These are phyloP conservation scores for Philaethria dido DNA, from an alignment of 2,888 invertebrate genomes.

Conservation along the genomic window DNA sequence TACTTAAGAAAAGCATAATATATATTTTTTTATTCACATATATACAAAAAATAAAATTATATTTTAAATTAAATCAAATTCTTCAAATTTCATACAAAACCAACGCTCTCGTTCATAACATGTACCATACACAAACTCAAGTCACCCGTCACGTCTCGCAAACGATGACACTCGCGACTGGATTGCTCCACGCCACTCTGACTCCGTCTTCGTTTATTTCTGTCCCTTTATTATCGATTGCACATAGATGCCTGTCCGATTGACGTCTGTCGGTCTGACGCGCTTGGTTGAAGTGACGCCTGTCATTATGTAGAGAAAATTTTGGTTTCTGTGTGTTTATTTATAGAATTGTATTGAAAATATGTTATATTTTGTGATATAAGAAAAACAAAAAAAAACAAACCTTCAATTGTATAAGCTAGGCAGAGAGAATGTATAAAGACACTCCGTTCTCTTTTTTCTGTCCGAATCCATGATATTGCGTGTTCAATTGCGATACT, in stretches of 20 bases:
- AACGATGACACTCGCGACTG: slow-evolving; percentile 74
- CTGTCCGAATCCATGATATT: no score
- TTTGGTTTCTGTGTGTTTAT: background rate
- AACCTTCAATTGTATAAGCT: no score
- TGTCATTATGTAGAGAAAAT: slow-evolving; percentile 15
- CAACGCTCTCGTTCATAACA: slow-evolving; percentile 23
- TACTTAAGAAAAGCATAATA: no score
- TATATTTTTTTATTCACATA: no score
- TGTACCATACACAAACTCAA: slow-evolving; percentile 44
- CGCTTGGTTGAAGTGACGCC: slow-evolving; percentile 7
- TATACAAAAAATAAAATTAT: no score
- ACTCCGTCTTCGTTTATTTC: slow-evolving; percentile 54
- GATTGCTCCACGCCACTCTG: slow-evolving; percentile 64
- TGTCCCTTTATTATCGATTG: slow-evolving; percentile 50
- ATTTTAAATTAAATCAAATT: no score
- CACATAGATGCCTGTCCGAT: slow-evolving; percentile 44
- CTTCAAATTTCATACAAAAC: background rate
- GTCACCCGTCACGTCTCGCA: slow-evolving; percentile 62
- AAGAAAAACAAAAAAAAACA: no score
- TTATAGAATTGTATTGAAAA: slow-evolving; percentile 2
- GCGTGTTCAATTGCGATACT: no score
- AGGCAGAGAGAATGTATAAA: no score
- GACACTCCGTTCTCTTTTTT: no score
- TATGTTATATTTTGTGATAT: background rate
- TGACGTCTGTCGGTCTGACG: slow-evolving; percentile 39